Conservation (phyloP, 1,140 invertebrate genomes). For the Drosophila carrolli region DNA sequence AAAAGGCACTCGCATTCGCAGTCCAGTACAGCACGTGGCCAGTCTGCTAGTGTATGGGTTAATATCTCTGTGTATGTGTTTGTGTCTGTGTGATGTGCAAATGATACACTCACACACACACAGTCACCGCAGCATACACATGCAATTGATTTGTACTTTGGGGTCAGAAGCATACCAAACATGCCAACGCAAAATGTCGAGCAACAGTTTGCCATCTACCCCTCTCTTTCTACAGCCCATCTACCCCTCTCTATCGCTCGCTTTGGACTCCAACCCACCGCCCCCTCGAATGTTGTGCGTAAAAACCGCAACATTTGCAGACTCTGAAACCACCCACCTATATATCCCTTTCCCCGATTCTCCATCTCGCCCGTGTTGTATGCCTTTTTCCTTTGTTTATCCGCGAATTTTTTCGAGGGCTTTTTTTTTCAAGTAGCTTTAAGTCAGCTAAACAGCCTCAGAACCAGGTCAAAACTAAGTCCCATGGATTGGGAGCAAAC, state of each 20-base stretch:
- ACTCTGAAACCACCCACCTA: conserved; percentile 19
- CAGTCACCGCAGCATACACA: conserved; percentile 45
- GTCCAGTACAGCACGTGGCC: conserved; percentile 41
- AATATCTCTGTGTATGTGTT: conserved; percentile 16
- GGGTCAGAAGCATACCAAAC: conserved; percentile 68
- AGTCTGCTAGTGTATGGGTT: conserved; percentile 17
- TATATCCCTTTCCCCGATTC: conserved; percentile 11
- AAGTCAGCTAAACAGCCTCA: conserved; percentile 8
- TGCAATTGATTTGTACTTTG: conserved; percentile 82
- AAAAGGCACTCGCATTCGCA: conserved; percentile 43
- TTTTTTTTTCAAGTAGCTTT: conserved; percentile 24
- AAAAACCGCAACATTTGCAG: conserved; percentile 70
- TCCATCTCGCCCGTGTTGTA: background rate
- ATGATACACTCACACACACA: conserved; percentile 32
- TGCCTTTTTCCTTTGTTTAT: conserved; percentile 7
- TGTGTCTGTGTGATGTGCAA: conserved; percentile 22
- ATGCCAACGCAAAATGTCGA: conserved; percentile 65
- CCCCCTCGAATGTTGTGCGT: conserved; percentile 25
- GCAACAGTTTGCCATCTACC: conserved; percentile 46
- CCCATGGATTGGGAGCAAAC: conserved; percentile 9
- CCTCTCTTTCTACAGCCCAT: background rate
- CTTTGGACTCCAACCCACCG: background rate
- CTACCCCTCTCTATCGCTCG: background rate
- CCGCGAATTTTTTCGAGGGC: conserved; percentile 20
- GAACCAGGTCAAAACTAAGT: conserved; percentile 31